A percentile compares a stretch with the other conserved stretches of the same genome.
Evolutionary conservation across 2,888 invertebrate genomes (phyloP).

Genomic region (Diabrotica balteata): DNA sequence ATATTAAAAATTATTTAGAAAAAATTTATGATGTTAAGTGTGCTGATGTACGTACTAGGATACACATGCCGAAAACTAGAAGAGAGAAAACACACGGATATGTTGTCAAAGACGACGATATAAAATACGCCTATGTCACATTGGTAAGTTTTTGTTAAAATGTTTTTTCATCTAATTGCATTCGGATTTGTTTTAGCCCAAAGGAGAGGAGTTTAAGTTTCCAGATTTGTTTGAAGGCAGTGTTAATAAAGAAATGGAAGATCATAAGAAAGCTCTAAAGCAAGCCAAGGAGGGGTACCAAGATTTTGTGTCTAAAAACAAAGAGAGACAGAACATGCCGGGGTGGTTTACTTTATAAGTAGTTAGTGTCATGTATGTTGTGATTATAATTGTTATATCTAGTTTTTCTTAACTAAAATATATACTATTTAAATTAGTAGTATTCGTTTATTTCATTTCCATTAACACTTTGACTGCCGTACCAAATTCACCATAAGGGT

Average conservation of each 20-base stretch:
- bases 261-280: conserved; percentile 69
- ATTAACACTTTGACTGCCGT: no score
- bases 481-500: no score
- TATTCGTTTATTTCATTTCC: no score
- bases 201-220: conserved; percentile 74
- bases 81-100: conserved; percentile 69
- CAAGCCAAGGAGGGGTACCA: conserved; percentile 69
- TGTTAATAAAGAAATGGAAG: conserved; percentile 63
- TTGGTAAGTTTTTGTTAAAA: conserved; percentile 66
- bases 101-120: conserved; percentile 82
- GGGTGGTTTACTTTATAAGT: conserved; percentile 71
- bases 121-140: conserved; percentile 79
- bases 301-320: conserved; percentile 69
- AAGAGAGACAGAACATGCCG: conserved; percentile 74
- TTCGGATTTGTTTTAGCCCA: conserved; percentile 66
- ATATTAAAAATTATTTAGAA: conserved; percentile 91
- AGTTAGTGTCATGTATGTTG: no score
- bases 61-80: conserved; percentile 73
- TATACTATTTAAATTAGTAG: no score
- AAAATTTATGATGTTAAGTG: conserved; percentile 93
- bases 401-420: no score
- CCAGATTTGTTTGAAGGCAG: conserved; percentile 73
- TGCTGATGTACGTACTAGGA: conserved; percentile 77
- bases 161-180: not conserved
- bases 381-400: no score